Evolutionary conservation across 2,113 vertebrate genomes (phyloP).

Genomic region (Bubo scandiacus): DNA sequence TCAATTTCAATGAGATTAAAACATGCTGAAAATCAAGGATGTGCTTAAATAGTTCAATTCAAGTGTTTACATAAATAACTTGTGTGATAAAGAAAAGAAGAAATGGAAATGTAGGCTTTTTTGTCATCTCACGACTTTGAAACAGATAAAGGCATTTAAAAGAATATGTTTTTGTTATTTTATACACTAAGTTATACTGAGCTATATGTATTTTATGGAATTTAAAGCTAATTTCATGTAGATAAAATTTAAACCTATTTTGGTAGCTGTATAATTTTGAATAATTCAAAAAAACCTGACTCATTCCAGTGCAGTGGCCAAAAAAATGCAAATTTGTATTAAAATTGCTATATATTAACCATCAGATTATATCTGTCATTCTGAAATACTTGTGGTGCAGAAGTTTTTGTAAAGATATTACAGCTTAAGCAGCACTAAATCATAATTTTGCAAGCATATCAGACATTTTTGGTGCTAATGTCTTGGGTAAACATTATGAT

Average conservation of each 20-base stretch:
- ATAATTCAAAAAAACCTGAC: not conserved
- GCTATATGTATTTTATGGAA: not conserved
- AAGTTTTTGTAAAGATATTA: not conserved
- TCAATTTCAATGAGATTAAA: not conserved
- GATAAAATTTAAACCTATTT: not conserved
- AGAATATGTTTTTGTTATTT: not conserved
- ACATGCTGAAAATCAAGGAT: not conserved
- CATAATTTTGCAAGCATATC: not conserved
- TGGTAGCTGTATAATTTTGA: not conserved
- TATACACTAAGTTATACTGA: not conserved
- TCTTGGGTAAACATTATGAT: not conserved
- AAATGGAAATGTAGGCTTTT: not conserved
- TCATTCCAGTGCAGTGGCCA: not conserved
- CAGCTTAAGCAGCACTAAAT: not conserved
- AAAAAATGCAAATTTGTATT: not conserved
- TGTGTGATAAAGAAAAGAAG: not conserved
- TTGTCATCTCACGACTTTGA: not conserved
- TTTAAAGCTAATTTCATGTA: not conserved
- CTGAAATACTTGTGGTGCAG: not conserved
- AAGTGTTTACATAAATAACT: not conserved
- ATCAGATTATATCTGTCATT: not conserved
- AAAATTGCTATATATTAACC: not conserved
- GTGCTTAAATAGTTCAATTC: not conserved
- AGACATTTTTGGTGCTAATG: not conserved
- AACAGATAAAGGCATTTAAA: not conserved